phyloP scores from a whole-genome alignment of 2,888 invertebrate species.

The Biston betularia region DNA sequence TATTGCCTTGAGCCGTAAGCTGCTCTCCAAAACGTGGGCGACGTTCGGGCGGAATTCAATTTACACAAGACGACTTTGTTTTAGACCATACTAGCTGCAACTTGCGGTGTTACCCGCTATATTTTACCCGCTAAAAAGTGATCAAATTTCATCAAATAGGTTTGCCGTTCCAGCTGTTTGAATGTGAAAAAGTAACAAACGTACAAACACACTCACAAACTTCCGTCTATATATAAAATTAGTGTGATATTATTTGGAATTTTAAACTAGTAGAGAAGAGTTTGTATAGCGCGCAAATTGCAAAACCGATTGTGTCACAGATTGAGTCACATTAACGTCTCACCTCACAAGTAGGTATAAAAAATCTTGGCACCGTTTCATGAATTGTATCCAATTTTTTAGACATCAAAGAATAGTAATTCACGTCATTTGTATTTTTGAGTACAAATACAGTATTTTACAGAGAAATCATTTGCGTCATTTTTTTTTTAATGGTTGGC shows the following conservation, averaged over 20 bases:
- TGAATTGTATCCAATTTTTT: constrained; percentile 17
- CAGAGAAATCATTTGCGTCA: no score
- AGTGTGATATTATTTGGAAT: no score
- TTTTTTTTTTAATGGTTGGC: no score
- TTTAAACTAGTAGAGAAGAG: background rate
- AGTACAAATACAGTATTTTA: background rate
- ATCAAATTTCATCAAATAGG: no score
- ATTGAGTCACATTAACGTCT: constrained; percentile 2
- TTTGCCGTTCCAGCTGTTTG: no score
- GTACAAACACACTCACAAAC: no score
- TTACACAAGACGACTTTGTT: background rate
- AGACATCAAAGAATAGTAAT: background rate
- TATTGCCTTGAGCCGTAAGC: background rate
- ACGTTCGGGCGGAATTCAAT: background rate
- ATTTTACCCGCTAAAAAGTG: no score
- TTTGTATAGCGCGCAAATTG: background rate
- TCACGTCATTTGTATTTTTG: constrained; percentile 8
- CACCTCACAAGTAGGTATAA: constrained; percentile 9
- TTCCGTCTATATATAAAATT: no score
- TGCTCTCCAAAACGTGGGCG: background rate
- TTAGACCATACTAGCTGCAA: background rate
- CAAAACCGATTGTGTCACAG: background rate
- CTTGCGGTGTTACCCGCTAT: no score
- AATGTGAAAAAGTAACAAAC: no score
- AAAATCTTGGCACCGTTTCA: constrained; percentile 30